phyloP scores from a whole-genome alignment of 2,888 invertebrate species.

The Adelognathus sp. region DNA sequence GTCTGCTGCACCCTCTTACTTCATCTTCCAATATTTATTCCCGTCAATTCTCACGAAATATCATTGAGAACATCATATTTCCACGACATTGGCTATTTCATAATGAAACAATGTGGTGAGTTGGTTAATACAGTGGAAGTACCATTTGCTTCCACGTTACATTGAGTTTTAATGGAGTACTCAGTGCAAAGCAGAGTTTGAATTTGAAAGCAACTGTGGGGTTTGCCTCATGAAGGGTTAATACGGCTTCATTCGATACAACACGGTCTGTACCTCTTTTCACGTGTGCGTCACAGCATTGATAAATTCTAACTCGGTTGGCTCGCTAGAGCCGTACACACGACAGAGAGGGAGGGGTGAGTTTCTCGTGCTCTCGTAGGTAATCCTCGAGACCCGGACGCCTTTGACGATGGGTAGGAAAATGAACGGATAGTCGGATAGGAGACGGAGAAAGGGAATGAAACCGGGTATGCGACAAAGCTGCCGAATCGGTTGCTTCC shows the following conservation, averaged over 20 bases:
- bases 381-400: constrained; percentile 51
- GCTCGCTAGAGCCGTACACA: constrained; percentile 71
- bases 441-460: constrained; percentile 30
- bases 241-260: constrained; percentile 74
- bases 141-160: background rate
- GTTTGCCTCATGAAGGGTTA: constrained; percentile 58
- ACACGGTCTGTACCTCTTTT: background rate
- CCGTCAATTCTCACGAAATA: background rate
- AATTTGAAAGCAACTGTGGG: constrained; percentile 12
- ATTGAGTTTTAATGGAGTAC: background rate
- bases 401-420: constrained; percentile 59
- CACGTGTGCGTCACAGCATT: constrained; percentile 67
- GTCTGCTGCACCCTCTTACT: constrained; percentile 24
- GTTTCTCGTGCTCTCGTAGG: constrained; percentile 42
- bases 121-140: background rate
- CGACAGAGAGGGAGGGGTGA: constrained; percentile 24
- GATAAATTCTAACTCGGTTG: constrained; percentile 74
- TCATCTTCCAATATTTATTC: background rate
- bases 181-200: background rate
- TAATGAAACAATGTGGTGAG: too few species aligned
- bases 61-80: background rate
- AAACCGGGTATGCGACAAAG: constrained; percentile 45
- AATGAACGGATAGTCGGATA: constrained; percentile 30
- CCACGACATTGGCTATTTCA: too few species aligned
- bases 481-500: constrained; percentile 9